Evolutionary conservation across 1,140 invertebrate species (phyloP).

Genomic region (Nomia melanderi): DNA sequence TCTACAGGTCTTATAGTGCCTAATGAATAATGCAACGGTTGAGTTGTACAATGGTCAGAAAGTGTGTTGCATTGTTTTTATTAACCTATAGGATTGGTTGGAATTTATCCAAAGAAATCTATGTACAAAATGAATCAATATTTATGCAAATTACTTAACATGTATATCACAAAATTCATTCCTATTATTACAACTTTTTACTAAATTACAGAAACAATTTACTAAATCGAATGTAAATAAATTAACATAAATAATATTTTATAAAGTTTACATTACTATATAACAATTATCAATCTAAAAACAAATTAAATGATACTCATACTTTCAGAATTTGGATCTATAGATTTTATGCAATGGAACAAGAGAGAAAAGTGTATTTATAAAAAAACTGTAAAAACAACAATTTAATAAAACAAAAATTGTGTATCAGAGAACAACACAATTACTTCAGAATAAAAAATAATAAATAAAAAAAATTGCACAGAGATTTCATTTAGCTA

Average conservation of each 20-base stretch:
- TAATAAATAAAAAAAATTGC: background rate
- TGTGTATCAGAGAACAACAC: no score
- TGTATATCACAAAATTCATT: background rate
- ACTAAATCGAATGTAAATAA: background rate
- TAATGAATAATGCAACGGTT: constrained; percentile 67
- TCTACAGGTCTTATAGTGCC: constrained; percentile 40
- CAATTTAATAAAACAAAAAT: no score
- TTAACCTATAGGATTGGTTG: constrained; percentile 52
- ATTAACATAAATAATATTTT: no score
- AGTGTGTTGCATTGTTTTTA: constrained; percentile 56
- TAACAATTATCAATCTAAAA: no score
- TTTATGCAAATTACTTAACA: background rate
- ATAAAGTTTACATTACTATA: no score
- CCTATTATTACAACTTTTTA: no score
- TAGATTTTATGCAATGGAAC: no score
- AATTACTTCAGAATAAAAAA: no score
- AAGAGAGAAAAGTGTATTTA: no score
- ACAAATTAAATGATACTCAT: no score
- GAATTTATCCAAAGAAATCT: constrained; percentile 53
- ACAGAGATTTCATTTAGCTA: background rate
- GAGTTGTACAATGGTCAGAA: constrained; percentile 51
- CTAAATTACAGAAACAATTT: background rate
- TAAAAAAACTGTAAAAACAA: no score
- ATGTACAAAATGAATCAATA: constrained; percentile 10
- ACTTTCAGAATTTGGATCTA: no score